Conservation (phyloP, 2,888 invertebrate genomes). For the Penaeus monodon region DNA sequence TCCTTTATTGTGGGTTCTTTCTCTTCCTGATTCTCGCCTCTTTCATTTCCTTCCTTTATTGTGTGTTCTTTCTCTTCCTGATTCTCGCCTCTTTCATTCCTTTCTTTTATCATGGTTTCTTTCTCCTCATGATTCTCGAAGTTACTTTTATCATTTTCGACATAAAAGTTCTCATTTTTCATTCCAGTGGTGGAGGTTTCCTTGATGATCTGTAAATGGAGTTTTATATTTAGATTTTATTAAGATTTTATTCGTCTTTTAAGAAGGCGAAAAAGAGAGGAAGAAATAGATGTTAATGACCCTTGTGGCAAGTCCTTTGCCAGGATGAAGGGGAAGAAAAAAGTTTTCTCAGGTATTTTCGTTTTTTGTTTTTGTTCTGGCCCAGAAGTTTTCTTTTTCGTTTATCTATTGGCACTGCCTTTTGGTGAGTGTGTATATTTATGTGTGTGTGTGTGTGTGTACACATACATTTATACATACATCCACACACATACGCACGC, state of each 20-base stretch:
- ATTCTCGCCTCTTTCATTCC: not conserved
- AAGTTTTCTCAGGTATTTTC: too few relatives aligned
- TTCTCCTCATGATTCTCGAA: not conserved
- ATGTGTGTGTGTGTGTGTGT: not conserved
- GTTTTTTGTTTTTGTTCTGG: too few relatives aligned
- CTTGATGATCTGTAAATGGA: too few relatives aligned
- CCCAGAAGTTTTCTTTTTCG: too few relatives aligned
- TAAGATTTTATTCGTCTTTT: too few relatives aligned
- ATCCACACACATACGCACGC: not conserved
- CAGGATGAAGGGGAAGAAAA: too few relatives aligned
- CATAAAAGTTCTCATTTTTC: not conserved
- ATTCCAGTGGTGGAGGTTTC: too few relatives aligned
- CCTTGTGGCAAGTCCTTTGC: too few relatives aligned
- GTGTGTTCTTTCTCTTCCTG: not conserved
- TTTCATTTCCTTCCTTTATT: not conserved
- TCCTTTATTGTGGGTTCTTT: too few relatives aligned
- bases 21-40: not conserved
- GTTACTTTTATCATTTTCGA: not conserved
- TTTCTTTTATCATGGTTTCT: not conserved
- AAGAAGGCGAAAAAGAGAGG: too few relatives aligned
- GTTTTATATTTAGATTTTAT: too few relatives aligned
- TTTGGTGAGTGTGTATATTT: constrained; percentile 11
- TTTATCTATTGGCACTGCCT: not conserved
- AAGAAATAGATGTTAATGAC: too few relatives aligned
- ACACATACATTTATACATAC: not conserved